Conservation (phyloP, 2,888 invertebrate genomes). For the Penaeus monodon region DNA sequence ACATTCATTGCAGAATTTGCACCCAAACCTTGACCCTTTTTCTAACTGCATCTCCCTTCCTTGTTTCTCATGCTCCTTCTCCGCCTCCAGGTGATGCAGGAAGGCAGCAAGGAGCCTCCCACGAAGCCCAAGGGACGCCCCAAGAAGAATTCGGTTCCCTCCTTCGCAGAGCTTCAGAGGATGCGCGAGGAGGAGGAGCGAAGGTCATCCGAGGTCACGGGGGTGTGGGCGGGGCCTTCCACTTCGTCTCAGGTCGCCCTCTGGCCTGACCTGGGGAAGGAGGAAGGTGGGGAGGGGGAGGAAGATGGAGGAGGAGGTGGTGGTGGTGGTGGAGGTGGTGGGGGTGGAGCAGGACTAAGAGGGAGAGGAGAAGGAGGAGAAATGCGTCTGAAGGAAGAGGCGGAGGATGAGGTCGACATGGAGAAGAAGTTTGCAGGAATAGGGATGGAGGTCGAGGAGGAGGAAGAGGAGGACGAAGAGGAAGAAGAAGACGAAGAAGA, state of each 20-base stretch:
- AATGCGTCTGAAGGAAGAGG: neutral
- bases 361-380: slow-evolving; percentile 1
- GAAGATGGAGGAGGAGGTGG: slow-evolving; percentile 18
- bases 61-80: neutral
- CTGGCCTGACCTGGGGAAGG: neutral
- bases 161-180: slow-evolving; percentile 61
- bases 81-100: slow-evolving; percentile 68
- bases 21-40: neutral
- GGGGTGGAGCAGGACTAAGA: neutral
- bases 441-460: slow-evolving; percentile 22
- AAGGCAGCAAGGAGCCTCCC: slow-evolving; percentile 67
- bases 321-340: slow-evolving; percentile 11
- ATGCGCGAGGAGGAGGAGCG: slow-evolving; percentile 32
- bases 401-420: neutral
- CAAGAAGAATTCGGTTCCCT: slow-evolving; percentile 64
- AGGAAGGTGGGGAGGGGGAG: neutral
- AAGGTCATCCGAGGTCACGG: neutral
- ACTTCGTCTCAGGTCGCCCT: neutral
- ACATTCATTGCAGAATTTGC: neutral
- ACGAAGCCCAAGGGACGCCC: slow-evolving; percentile 64
- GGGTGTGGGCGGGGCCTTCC: neutral
- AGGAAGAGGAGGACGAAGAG: no score
- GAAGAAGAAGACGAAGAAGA: neutral
- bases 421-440: slow-evolving; percentile 9
- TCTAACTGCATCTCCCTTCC: no score